phyloP scores from a whole-genome alignment of 2,797 vertebrate genomes.

The Emys orbicularis region DNA sequence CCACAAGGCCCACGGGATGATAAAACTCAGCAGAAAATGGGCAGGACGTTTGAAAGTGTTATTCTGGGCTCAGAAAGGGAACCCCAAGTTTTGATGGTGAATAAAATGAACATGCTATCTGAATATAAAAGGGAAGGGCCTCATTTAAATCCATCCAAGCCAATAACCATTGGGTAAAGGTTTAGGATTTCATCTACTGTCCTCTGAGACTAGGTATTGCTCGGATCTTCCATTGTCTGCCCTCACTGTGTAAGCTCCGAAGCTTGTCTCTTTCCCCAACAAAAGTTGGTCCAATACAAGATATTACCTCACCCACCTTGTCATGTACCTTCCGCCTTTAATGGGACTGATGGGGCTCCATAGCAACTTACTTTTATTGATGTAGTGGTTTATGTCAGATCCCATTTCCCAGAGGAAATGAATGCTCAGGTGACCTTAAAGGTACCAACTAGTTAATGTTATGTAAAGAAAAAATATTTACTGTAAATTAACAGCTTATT shows the following conservation, averaged over 20 bases:
- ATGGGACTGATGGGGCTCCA: not conserved
- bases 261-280: not conserved
- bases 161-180: not conserved
- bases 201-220: not conserved
- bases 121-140: not conserved
- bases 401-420: not conserved
- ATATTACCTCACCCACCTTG: not conserved
- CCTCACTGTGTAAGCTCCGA: not conserved
- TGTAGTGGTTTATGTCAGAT: not conserved
- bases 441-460: not conserved
- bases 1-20: not conserved
- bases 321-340: not conserved
- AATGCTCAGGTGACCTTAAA: not conserved
- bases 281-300: not conserved
- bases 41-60: not conserved
- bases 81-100: not conserved
- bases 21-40: not conserved
- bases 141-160: not conserved
- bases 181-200: not conserved
- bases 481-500: not conserved
- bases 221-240: not conserved
- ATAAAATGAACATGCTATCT: not conserved
- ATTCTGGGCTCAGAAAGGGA: not conserved
- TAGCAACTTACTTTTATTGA: not conserved
- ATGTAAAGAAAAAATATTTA: not conserved